These are phyloP conservation scores for Cepaea nemoralis DNA, from an alignment of 1,140 invertebrate genomes.

Conservation along the genomic window DNA sequence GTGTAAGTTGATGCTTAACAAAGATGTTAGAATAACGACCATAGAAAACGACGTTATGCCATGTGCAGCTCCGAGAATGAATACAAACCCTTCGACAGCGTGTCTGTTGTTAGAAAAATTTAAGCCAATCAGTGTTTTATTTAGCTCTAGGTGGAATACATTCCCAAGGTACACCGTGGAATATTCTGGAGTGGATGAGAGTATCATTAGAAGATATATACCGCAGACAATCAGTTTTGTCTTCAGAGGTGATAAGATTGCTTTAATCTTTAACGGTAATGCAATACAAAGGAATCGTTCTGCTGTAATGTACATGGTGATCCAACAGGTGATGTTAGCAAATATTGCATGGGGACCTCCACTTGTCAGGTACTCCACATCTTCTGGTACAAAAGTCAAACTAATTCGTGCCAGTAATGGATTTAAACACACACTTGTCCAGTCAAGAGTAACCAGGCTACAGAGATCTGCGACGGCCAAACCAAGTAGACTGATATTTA, in stretches of 20 bases:
- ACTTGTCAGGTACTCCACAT: background rate
- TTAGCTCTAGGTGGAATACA: background rate
- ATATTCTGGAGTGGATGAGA: background rate
- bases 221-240: background rate
- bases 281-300: slow-evolving; percentile 18
- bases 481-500: slow-evolving; percentile 14
- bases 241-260: background rate
- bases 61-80: background rate
- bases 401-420: background rate
- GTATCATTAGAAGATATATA: background rate
- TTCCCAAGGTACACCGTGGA: background rate
- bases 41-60: background rate
- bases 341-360: background rate
- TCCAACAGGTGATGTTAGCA: background rate
- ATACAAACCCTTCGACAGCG: background rate
- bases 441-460: background rate
- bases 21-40: background rate
- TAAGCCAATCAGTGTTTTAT: background rate
- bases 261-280: slow-evolving; percentile 22
- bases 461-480: background rate
- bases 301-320: slow-evolving; percentile 6
- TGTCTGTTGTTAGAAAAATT: background rate
- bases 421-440: slow-evolving; percentile 3
- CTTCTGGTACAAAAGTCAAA: background rate
- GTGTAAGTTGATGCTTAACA: background rate